Evolutionary conservation across 37 sponge, comb jelly and placozoan genomes (phyloP), one percentile per base, ranked within the genome.

Genomic region (Oscarella lobularis): DNA sequence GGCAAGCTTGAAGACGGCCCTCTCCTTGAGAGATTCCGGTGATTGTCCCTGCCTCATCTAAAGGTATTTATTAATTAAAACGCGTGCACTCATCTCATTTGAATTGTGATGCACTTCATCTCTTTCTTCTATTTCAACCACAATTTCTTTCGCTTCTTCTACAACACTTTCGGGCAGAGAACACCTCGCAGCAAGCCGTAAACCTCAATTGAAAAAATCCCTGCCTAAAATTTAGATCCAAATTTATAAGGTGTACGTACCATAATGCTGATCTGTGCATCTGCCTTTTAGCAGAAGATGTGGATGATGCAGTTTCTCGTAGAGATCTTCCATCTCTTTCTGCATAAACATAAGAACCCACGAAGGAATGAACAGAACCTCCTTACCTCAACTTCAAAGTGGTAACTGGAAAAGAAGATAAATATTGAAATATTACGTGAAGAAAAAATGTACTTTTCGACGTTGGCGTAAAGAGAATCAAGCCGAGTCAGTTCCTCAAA

Each of bases 401-500:
- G 89, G 67, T 88, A 92, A 79, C 92, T 92, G 67, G 33, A 77
- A 0, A 6, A 2, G 67, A 31, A 39, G 35, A 66, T 40, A 79
- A 4, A 27, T 68, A 5, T n/a, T 4, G 33, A 68, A 4, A 31
- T n/a, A 14, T 5, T 68, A 68, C 29, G 29, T 4, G 29, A 68
- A n/a, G 6, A 38, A 31, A 1, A 3, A 48, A 80, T 84, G 65
- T 79, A 98, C 89, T 98, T 98, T 35, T 83, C 85, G 31, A 91
- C 99, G 83, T 88, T 88, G 3, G 91, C 94, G 75, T 98, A 94
- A 32, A 93, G 72, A 2, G 79, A 40, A 0, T 88, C 94, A 66
- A 97, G 75, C 14, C 81, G 73, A 1, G 83, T 88, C n/a, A 94
- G 72, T 66, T 90, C 92, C 76, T 86, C 72, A 74, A 86, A 94